Conservation (phyloP, 2,888 invertebrate genomes). For the Pachymerium ferrugineum region DNA sequence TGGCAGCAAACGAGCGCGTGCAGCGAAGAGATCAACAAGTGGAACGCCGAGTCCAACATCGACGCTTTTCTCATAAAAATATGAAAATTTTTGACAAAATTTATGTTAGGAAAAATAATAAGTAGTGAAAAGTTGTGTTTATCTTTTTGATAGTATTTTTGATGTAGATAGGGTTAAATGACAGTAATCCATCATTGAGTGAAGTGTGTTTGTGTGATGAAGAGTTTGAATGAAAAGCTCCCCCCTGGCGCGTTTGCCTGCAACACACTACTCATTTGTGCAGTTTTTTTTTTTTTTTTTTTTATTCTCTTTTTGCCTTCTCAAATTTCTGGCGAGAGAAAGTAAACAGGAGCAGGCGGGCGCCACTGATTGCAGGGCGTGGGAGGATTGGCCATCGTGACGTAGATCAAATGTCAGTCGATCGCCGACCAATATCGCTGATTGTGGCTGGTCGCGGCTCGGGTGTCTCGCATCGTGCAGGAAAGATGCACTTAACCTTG, state of each 20-base stretch:
- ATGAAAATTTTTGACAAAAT: too few relatives aligned
- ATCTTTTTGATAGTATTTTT: background rate
- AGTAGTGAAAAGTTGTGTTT: background rate
- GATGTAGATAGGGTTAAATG: background rate
- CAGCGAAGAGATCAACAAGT: background rate
- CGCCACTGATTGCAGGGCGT: constrained; percentile 8
- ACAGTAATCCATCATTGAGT: background rate
- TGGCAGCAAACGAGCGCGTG: constrained; percentile 4
- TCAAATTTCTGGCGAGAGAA: background rate
- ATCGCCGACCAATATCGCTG: constrained; percentile 13
- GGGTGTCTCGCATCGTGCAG: constrained; percentile 2
- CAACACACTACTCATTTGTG: background rate
- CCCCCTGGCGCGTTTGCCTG: background rate
- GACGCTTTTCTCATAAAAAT: too few relatives aligned
- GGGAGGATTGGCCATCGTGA: background rate
- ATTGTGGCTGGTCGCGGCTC: constrained; percentile 4
- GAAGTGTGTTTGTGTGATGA: background rate
- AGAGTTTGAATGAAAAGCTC: background rate
- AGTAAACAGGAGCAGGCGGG: constrained; percentile 13
- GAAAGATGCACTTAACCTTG: constrained; percentile 3
- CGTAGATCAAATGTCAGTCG: constrained; percentile 7
- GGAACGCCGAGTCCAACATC: constrained; percentile 1
- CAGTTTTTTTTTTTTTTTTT: too few relatives aligned
- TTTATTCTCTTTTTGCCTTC: too few relatives aligned
- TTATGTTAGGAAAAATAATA: background rate